A percentile compares a stretch with the other conserved stretches of the same genome.
These are phyloP conservation scores for Tokudaia tokunoshimensis DNA, from an alignment of 2,797 vertebrate species.

Conservation along the genomic window DNA sequence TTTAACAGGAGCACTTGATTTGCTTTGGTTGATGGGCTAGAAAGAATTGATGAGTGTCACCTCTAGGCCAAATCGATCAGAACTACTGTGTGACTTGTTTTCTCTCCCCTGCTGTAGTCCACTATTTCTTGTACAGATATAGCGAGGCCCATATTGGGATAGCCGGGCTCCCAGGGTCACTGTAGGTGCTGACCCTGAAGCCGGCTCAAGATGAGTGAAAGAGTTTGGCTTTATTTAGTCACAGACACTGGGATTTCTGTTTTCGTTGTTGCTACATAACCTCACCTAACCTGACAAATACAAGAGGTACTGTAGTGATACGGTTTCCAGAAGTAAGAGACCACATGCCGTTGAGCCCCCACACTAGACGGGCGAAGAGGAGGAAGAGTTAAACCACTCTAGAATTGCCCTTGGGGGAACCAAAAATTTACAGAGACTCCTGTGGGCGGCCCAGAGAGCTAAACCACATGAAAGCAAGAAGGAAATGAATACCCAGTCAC, in stretches of 20 bases:
- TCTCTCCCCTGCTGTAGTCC: background rate
- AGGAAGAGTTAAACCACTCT: background rate
- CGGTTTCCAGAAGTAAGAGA: background rate
- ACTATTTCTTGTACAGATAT: background rate
- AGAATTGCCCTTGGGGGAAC: background rate
- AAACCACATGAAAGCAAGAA: constrained; percentile 46
- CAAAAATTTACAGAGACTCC: background rate
- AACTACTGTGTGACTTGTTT: background rate
- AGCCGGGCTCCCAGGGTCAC: background rate
- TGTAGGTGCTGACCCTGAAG: background rate
- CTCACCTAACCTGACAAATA: background rate
- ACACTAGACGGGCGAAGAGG: background rate
- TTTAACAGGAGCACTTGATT: background rate
- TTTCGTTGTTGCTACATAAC: background rate
- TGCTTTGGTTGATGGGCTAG: background rate
- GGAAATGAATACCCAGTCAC: constrained; percentile 13
- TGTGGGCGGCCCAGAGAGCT: background rate
- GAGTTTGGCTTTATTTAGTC: constrained; percentile 20
- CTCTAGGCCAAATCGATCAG: background rate
- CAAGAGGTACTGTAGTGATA: background rate
- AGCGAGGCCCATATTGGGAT: background rate
- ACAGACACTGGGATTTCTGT: background rate
- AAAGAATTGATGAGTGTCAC: background rate
- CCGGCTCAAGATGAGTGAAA: background rate
- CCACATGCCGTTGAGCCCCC: background rate